Conservation (phyloP, 1,140 invertebrate species). For the Solenopsis fugax region DNA sequence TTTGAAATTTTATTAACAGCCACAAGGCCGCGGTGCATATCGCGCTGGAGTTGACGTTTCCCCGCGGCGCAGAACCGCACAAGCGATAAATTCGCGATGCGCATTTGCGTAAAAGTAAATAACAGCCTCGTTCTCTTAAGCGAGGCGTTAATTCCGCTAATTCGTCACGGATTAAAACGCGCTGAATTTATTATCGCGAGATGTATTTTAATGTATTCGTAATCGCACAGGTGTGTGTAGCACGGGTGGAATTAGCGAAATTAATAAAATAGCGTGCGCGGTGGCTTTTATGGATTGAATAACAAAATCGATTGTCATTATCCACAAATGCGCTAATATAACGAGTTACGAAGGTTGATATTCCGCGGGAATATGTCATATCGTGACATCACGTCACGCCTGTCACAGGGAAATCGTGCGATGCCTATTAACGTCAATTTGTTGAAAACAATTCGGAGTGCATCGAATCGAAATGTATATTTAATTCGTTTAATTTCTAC, state of each 20-base stretch:
- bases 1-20: not conserved
- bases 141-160: constrained; percentile 1
- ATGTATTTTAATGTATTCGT: not conserved
- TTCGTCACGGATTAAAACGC: not conserved
- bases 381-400: not conserved
- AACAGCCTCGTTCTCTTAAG: constrained; percentile 10
- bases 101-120: constrained; percentile 2
- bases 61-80: not conserved
- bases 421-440: constrained; percentile 24
- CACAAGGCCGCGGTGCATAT: not conserved
- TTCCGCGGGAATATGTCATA: not conserved
- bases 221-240: not conserved
- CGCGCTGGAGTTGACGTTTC: not conserved
- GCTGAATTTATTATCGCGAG: constrained; percentile 3
- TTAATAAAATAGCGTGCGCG: constrained; percentile 8
- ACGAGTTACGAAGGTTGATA: not conserved
- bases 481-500: constrained; percentile 10
- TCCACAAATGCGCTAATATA: constrained; percentile 5
- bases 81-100: constrained; percentile 14
- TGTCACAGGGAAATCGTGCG: not conserved
- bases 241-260: constrained; percentile 14
- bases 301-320: constrained; percentile 33
- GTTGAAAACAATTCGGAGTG: not conserved
- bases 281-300: constrained; percentile 4
- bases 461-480: constrained; percentile 3